Evolutionary conservation across 1,140 invertebrate species (phyloP).

Genomic region (Solenopsis fugax): DNA sequence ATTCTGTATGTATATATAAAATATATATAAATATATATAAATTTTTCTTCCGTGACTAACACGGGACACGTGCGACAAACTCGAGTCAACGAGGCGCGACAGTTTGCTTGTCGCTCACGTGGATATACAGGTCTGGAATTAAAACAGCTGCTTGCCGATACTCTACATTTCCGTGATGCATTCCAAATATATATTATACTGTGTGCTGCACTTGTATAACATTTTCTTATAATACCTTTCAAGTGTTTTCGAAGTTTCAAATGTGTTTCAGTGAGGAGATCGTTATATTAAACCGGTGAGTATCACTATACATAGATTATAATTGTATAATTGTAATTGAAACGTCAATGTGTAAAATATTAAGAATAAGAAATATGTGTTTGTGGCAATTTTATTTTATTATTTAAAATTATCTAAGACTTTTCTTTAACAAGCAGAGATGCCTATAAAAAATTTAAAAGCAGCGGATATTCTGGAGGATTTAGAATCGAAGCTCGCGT

Average conservation of each 20-base stretch:
- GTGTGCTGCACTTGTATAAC: background rate
- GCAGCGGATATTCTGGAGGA: slow-evolving; percentile 86
- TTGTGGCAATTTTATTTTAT: background rate
- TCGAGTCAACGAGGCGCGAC: slow-evolving; percentile 1
- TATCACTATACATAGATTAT: background rate
- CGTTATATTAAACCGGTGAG: slow-evolving; percentile 16
- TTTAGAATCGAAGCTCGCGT: slow-evolving; percentile 87
- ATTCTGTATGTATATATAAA: background rate
- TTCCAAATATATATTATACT: background rate
- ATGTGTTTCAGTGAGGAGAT: background rate
- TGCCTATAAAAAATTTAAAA: slow-evolving; percentile 75
- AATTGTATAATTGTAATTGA: background rate
- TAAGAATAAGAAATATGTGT: background rate
- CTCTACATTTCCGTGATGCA: slow-evolving; percentile 41
- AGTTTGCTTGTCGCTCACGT: slow-evolving; percentile 27
- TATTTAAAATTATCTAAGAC: slow-evolving; percentile 3
- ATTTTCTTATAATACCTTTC: slow-evolving; percentile 27
- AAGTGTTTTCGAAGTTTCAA: slow-evolving; percentile 1
- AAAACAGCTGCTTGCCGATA: slow-evolving; percentile 30
- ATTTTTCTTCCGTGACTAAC: slow-evolving; percentile 32
- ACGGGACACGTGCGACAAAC: slow-evolving; percentile 5
- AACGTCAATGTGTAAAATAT: background rate
- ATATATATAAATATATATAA: slow-evolving; percentile 32
- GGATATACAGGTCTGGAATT: background rate
- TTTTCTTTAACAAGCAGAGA: slow-evolving; percentile 32